Base-by-base conservation (phyloP, 2,797 vertebrate genomes). In the Manis crassicaudata region DNA sequence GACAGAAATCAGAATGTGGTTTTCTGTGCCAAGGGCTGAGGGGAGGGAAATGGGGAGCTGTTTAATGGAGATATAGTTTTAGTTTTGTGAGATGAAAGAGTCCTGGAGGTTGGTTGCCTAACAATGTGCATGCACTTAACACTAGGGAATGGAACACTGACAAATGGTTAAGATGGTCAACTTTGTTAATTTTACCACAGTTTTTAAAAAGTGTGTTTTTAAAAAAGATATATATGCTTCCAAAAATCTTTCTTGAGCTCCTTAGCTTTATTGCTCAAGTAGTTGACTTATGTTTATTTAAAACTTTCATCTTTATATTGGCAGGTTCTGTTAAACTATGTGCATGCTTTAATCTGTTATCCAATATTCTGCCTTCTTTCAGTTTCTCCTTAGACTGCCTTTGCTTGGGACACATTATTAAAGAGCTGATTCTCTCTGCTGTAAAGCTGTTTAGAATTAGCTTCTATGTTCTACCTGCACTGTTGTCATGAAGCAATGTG, bases 231-330 rank as follows among this genome's bases (percentile, higher is more conserved):
- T 72, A 52, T 37, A 32, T 92, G n/a, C 21, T 91, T 93, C n/a
- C 29, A 75, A 81, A 92, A 54, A 79, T 76, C 73, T 56, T 89
- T 82, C 65, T 86, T 92, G n/a, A 17, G 52, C 35, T 94, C 75
- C 25, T 81, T 37, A 62, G 60, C 35, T 86, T 87, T 72, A 65
- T 46, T 58, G 58, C 50, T 52, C 58, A 77, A 29, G 50, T 43
- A 46, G 13, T 65, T 82, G 46, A 25, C 1, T 63, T 97, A 89
- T 81, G 18, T 81, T 87, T 73, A 40, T 70, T 88, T 60, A 72
- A 62, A 88, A 73, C 23, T 62, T 86, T 83, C 37, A 77, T 67
- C 75, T 63, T 86, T 76, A 23, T 62, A 70, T 88, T 18, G 46
- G 37, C 5, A 21, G 8, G 56, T 32, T 79, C 62, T 85, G 12